Percentiles rank a stretch among this genome's conserved stretches.
These are phyloP conservation scores for Peromyscus maniculatus DNA, from an alignment of 2,113 vertebrate species.

Conservation along the genomic window DNA sequence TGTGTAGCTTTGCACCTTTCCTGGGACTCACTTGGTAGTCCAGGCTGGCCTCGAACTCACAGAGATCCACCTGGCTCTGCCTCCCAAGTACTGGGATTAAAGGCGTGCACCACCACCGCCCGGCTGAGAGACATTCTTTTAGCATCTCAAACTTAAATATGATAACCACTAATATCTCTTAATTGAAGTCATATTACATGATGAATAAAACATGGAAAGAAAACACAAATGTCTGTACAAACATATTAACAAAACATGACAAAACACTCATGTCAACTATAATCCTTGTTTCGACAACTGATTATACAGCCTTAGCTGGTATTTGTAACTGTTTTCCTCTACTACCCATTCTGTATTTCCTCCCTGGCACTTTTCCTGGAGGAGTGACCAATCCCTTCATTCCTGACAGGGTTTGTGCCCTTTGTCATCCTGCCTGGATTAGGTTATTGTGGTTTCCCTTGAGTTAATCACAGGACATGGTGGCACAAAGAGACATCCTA, in stretches of 20 bases:
- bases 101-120: too few relatives aligned
- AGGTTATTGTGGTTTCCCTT: not conserved
- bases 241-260: not conserved
- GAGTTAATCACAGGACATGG: not conserved
- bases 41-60: too few relatives aligned
- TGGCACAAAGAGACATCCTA: not conserved
- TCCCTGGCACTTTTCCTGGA: not conserved
- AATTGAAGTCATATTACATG: not conserved
- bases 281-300: not conserved
- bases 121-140: not conserved
- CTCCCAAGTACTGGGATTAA: too few relatives aligned
- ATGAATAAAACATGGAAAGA: not conserved
- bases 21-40: too few relatives aligned
- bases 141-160: not conserved
- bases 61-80: too few relatives aligned
- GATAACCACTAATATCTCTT: not conserved
- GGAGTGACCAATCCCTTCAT: not conserved
- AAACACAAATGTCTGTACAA: not conserved
- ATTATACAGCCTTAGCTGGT: not conserved
- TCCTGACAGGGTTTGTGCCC: not conserved
- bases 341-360: not conserved
- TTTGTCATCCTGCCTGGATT: not conserved
- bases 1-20: too few relatives aligned
- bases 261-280: not conserved
- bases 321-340: not conserved